These are phyloP conservation scores for Scortum barcoo DNA, from an alignment of 2,113 vertebrate species.

Conservation along the genomic window DNA sequence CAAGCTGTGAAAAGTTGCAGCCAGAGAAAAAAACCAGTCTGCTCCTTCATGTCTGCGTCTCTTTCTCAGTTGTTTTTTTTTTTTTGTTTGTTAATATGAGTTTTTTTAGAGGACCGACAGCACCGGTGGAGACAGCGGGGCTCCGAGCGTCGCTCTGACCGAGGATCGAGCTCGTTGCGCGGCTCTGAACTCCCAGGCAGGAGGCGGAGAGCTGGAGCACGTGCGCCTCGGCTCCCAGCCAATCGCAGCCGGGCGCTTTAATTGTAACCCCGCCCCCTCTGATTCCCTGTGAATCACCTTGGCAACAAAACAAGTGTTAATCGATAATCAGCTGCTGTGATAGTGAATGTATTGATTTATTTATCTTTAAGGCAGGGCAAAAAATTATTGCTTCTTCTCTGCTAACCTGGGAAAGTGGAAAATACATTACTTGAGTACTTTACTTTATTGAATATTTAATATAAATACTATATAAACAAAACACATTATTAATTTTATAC, in stretches of 20 bases:
- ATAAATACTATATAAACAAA: too few relatives aligned
- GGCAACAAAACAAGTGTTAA: constrained; percentile 23
- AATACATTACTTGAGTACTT: too few relatives aligned
- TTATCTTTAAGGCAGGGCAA: constrained; percentile 3
- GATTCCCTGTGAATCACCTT: neutral
- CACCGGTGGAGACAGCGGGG: neutral
- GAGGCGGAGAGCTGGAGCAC: constrained; percentile 67
- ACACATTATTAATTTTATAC: too few relatives aligned
- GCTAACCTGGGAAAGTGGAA: neutral
- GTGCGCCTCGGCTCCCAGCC: constrained; percentile 74
- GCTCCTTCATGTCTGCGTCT: constrained; percentile 71
- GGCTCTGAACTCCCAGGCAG: constrained; percentile 45
- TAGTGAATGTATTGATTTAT: neutral
- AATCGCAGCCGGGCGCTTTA: constrained; percentile 65
- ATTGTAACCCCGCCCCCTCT: constrained; percentile 65
- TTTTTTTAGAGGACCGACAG: neutral
- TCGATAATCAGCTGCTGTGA: neutral
- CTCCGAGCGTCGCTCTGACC: neutral
- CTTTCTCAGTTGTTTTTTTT: neutral
- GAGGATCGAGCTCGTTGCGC: constrained; percentile 40
- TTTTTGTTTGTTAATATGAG: too few relatives aligned
- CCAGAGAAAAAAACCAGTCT: constrained; percentile 29
- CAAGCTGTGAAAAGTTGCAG: constrained; percentile 68
- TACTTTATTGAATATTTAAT: too few relatives aligned
- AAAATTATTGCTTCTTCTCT: neutral